Conservation (phyloP, 1,140 invertebrate genomes). For the Drosophila neocordata region DNA sequence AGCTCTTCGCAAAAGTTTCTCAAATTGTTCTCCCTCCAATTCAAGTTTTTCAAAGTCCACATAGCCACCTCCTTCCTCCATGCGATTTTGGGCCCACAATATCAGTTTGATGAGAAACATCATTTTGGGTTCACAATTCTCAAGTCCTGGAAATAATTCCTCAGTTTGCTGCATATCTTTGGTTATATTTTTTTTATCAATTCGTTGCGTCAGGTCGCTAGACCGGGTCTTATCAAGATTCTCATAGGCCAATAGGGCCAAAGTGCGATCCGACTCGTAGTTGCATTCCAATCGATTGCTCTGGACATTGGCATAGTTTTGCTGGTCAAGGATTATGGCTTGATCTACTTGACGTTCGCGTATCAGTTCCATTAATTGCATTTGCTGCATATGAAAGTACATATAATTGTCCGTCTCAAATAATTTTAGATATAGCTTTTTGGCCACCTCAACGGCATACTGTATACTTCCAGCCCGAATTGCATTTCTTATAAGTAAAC, state of each 20-base stretch:
- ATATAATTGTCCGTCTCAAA: constrained; percentile 64
- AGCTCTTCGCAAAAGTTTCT: constrained; percentile 43
- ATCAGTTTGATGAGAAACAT: constrained; percentile 69
- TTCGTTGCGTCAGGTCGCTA: constrained; percentile 94
- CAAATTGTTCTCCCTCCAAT: constrained; percentile 44
- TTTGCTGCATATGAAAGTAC: constrained; percentile 69
- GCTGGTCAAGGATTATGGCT: constrained; percentile 24
- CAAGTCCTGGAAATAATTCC: background rate
- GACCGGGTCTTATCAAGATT: constrained; percentile 97
- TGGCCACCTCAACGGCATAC: constrained; percentile 65
- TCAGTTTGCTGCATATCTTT: constrained; percentile 34
- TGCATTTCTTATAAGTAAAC: constrained; percentile 36
- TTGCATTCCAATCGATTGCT: background rate
- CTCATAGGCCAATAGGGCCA: constrained; percentile 98
- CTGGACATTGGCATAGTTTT: background rate
- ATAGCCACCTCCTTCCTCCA: constrained; percentile 46
- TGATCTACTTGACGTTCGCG: constrained; percentile 35
- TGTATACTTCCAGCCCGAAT: constrained; percentile 45
- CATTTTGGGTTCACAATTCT: constrained; percentile 50
- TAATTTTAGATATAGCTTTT: constrained; percentile 43
- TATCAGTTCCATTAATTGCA: constrained; percentile 57
- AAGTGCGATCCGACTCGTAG: constrained; percentile 90
- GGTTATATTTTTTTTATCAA: constrained; percentile 84
- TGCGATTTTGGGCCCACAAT: constrained; percentile 54
- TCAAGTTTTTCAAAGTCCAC: constrained; percentile 34